A percentile compares a stretch with the other conserved stretches of the same genome.
These are phyloP conservation scores for Clarias gariepinus DNA, from an alignment of 2,113 vertebrate genomes.

Conservation along the genomic window DNA sequence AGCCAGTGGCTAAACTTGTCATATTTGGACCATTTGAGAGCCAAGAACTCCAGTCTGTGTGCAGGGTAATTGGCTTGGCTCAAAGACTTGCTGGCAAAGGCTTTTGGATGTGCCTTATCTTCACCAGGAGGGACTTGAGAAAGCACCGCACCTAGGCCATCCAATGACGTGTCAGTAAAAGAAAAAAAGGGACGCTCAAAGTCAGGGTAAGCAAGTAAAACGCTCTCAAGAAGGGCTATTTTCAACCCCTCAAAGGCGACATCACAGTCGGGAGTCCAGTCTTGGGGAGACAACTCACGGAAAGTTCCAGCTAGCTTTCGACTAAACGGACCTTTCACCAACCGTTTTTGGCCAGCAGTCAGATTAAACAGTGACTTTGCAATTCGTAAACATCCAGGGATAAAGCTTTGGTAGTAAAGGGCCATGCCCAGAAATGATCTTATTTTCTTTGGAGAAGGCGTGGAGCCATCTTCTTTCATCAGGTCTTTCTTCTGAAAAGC, in stretches of 20 bases:
- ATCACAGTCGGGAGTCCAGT: background rate
- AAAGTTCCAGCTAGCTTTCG: background rate
- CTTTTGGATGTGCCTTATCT: too few relatives aligned
- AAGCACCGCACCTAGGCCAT: too few relatives aligned
- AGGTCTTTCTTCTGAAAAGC: background rate
- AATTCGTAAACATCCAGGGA: background rate
- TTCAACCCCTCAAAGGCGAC: background rate
- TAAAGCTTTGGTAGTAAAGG: background rate
- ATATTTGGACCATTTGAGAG: background rate
- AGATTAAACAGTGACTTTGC: background rate
- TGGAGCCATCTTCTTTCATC: background rate
- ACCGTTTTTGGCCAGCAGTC: background rate
- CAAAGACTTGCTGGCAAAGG: background rate
- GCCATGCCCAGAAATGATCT: slow-evolving; percentile 6
- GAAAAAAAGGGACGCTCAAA: too few relatives aligned
- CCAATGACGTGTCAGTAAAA: background rate
- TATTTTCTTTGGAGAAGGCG: background rate
- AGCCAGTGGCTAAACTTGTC: background rate
- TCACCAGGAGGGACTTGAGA: background rate
- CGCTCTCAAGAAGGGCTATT: background rate
- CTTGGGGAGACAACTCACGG: too few relatives aligned
- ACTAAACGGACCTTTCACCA: background rate
- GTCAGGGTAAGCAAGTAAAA: background rate
- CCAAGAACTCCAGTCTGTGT: background rate
- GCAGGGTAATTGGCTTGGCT: background rate